Percentiles rank a stretch among this genome's conserved stretches.
These are phyloP conservation scores for Stomatorhinus walkeri DNA, from an alignment of 2,797 vertebrate genomes.

Conservation along the genomic window DNA sequence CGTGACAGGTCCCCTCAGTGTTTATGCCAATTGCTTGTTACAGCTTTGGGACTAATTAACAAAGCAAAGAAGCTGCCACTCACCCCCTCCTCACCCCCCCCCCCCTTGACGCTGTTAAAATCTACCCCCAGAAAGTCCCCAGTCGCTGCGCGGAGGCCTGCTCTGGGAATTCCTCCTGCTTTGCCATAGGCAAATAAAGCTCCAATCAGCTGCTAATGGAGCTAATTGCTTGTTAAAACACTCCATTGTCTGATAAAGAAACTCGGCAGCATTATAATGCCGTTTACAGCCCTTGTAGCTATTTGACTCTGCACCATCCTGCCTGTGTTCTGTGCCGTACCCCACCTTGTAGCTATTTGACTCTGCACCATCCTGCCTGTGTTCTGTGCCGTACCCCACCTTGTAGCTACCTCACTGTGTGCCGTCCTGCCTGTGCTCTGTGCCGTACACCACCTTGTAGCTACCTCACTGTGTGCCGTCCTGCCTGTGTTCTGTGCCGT, in stretches of 20 bases:
- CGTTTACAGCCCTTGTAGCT: not conserved
- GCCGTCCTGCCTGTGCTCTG: not conserved
- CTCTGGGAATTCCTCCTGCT: constrained; percentile 10
- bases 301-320: not conserved
- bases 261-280: too few relatives aligned
- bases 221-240: constrained; percentile 20
- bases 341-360: not conserved
- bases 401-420: not conserved
- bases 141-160: not conserved
- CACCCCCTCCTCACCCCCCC: not conserved
- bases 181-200: constrained; percentile 22
- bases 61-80: constrained; percentile 5
- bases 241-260: not conserved
- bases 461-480: too few relatives aligned
- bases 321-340: not conserved
- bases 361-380: not conserved
- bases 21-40: constrained; percentile 9
- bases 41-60: constrained; percentile 20
- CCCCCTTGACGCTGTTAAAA: not conserved
- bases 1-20: not conserved
- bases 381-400: not conserved
- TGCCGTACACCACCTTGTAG: too few relatives aligned
- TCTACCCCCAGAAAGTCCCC: not conserved
- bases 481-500: not conserved
- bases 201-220: constrained; percentile 20